These are phyloP conservation scores for Stegana nigrithorax DNA, from an alignment of 2,888 invertebrate species.

Conservation along the genomic window DNA sequence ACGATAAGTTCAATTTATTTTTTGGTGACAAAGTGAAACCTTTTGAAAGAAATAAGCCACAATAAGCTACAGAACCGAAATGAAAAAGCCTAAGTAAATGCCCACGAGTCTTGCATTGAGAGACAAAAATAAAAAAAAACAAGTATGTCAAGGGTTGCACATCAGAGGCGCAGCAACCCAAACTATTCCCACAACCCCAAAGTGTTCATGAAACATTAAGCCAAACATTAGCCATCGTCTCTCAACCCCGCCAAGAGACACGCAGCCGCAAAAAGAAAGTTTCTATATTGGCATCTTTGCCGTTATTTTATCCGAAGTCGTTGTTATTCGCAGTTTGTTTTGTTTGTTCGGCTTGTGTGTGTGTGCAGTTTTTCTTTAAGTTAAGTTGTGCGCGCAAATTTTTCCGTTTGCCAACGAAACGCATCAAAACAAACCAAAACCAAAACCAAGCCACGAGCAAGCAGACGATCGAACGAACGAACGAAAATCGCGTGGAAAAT, in stretches of 20 bases:
- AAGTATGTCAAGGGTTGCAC: neutral
- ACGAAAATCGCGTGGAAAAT: too few species aligned
- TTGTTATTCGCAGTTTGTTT: neutral
- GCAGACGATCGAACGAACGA: too few species aligned
- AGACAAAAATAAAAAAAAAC: slow-evolving; percentile 13
- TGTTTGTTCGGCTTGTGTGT: neutral
- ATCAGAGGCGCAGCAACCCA: neutral
- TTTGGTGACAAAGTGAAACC: slow-evolving; percentile 52
- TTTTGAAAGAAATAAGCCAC: slow-evolving; percentile 45
- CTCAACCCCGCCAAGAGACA: too few species aligned
- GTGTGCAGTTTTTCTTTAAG: neutral
- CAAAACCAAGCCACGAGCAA: too few species aligned
- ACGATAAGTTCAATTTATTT: slow-evolving; percentile 25
- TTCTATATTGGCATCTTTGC: too few species aligned
- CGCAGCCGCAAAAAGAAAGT: slow-evolving; percentile 18
- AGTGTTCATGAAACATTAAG: neutral
- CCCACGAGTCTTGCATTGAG: too few species aligned
- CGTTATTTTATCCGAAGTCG: too few species aligned
- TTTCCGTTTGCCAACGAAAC: too few species aligned
- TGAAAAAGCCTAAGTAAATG: too few species aligned
- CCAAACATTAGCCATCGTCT: too few species aligned
- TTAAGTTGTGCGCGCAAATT: slow-evolving; percentile 5
- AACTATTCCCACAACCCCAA: neutral
- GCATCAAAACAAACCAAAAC: too few species aligned
- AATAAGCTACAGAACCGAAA: slow-evolving; percentile 21